Evolutionary conservation across 2,113 vertebrate species (phyloP).

Genomic region (Casuarius casuarius): DNA sequence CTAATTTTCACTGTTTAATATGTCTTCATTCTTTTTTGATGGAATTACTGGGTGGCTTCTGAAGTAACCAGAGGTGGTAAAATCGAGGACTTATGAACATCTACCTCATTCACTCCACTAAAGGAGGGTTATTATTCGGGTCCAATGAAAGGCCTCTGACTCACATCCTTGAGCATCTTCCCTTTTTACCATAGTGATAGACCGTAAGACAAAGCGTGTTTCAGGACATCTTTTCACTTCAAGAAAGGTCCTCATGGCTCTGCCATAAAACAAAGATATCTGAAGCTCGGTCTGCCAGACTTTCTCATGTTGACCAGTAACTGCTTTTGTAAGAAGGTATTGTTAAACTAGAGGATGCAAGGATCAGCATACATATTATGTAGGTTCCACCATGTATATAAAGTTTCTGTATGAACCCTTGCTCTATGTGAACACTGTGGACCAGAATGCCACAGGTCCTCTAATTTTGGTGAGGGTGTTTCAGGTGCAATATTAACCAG

Average conservation of each 20-base stretch:
- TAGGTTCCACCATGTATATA: background rate
- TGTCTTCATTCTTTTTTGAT: background rate
- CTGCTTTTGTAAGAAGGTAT: background rate
- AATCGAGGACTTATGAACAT: background rate
- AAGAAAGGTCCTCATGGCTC: background rate
- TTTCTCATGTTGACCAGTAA: background rate
- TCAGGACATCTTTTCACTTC: background rate
- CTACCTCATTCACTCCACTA: background rate
- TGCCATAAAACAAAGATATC: background rate
- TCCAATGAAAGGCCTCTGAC: background rate
- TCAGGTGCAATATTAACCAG: background rate
- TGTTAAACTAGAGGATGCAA: background rate
- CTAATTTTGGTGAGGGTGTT: background rate
- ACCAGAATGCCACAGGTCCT: background rate
- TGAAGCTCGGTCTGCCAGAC: background rate
- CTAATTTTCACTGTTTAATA: background rate
- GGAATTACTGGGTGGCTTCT: background rate
- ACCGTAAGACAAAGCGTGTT: background rate
- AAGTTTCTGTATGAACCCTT: background rate
- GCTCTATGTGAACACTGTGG: rapidly evolving
- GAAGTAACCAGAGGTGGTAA: background rate
- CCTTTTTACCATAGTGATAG: background rate
- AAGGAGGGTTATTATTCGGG: background rate
- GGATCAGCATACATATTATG: background rate
- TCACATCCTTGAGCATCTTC: background rate